phyloP scores from a whole-genome alignment of 2,797 vertebrate species.

The Pangasius macronema region DNA sequence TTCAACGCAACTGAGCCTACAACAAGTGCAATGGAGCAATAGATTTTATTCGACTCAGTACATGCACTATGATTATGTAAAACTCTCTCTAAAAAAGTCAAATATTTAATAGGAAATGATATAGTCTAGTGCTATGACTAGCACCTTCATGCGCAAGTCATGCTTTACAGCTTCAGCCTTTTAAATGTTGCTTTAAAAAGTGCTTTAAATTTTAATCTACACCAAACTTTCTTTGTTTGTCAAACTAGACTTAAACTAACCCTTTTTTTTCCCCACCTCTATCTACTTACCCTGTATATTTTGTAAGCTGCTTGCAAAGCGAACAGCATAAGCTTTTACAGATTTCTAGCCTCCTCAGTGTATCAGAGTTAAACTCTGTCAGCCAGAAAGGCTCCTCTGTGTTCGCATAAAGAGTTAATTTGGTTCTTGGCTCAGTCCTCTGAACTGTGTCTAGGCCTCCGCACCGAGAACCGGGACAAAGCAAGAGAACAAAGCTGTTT shows the following conservation, averaged over 20 bases:
- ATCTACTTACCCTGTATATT: neutral
- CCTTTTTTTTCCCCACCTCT: neutral
- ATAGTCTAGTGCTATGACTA: neutral
- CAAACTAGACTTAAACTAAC: neutral
- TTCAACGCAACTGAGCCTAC: neutral
- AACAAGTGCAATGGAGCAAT: neutral
- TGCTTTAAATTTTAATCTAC: neutral
- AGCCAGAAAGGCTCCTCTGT: constrained; percentile 1
- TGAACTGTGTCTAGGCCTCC: constrained; percentile 64
- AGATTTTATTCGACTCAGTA: neutral
- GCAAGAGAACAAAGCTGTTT: constrained; percentile 46
- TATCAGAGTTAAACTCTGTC: neutral
- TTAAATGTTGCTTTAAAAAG: neutral
- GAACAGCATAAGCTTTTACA: neutral
- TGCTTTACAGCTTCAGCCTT: neutral
- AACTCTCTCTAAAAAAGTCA: neutral
- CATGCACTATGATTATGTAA: neutral
- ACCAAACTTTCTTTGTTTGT: neutral
- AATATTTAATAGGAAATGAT: neutral
- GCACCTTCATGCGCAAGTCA: neutral
- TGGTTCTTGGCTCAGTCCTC: constrained; percentile 68
- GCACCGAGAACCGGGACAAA: constrained; percentile 68
- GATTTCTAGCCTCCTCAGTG: neutral
- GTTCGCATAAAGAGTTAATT: constrained; percentile 72
- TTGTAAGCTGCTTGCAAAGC: neutral